These are phyloP conservation scores for Penaeus vannamei DNA, from an alignment of 1,140 invertebrate genomes.

Conservation along the genomic window DNA sequence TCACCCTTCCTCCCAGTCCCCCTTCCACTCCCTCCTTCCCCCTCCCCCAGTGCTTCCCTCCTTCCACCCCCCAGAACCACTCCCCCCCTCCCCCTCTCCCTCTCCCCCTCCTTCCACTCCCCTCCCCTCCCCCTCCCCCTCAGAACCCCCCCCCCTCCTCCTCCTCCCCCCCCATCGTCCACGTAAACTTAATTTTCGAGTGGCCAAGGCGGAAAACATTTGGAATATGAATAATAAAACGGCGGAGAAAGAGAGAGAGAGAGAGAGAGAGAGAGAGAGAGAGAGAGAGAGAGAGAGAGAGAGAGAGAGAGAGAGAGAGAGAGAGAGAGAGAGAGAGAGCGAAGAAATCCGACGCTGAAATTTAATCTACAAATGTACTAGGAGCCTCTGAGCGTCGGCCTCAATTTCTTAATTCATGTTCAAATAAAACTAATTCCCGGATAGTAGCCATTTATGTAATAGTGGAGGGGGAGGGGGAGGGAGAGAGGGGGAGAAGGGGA, in stretches of 20 bases:
- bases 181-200: conserved; percentile 45
- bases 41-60: too few relatives aligned
- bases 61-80: too few relatives aligned
- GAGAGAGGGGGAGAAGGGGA: too few relatives aligned
- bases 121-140: background rate
- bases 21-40: too few relatives aligned
- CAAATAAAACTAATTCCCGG: conserved; percentile 40
- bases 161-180: background rate
- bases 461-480: background rate
- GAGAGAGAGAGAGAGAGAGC: too few relatives aligned
- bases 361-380: conserved; percentile 42
- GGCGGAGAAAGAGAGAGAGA: background rate
- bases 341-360: background rate
- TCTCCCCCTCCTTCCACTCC: too few relatives aligned
- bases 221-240: conserved; percentile 47
- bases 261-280: too few relatives aligned
- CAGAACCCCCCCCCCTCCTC: background rate
- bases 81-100: too few relatives aligned
- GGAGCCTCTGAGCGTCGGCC: conserved; percentile 30
- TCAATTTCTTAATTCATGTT: conserved; percentile 46
- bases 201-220: conserved; percentile 34
- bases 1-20: too few relatives aligned
- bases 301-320: too few relatives aligned
- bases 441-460: conserved; percentile 41
- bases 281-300: too few relatives aligned